A percentile compares a stretch with the other conserved stretches of the same genome.
phyloP scores from a whole-genome alignment of 1,140 invertebrate species.

The Venturia canescens region DNA sequence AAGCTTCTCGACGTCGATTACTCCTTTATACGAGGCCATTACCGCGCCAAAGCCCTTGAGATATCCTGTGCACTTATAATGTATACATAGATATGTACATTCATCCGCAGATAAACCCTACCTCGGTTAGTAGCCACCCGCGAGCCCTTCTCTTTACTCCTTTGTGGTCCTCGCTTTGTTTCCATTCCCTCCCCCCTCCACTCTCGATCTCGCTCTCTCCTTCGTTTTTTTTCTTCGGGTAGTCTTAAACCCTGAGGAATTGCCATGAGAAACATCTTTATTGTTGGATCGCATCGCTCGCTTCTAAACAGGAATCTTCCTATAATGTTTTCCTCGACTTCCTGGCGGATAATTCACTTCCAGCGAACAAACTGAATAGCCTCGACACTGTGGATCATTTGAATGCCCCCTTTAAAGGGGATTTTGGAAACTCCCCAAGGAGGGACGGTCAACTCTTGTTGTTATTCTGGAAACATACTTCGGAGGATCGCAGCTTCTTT shows the following conservation, averaged over 20 bases:
- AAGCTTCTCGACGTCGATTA: conserved; percentile 45
- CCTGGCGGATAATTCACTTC: neutral
- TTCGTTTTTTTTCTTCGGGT: neutral
- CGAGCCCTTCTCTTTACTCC: conserved; percentile 15
- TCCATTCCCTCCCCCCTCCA: neutral
- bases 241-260: conserved; percentile 34
- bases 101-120: neutral
- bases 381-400: neutral
- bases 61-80: neutral
- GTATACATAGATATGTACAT: conserved; percentile 8
- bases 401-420: too few species aligned
- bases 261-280: conserved; percentile 56
- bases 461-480: too few species aligned
- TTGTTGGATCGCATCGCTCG: conserved; percentile 47
- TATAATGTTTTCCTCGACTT: conserved; percentile 8
- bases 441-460: too few species aligned
- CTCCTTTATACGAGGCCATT: conserved; percentile 56
- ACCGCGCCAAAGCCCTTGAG: conserved; percentile 35
- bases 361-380: neutral
- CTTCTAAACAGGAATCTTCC: conserved; percentile 27
- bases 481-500: too few species aligned
- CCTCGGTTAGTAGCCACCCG: conserved; percentile 41
- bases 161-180: conserved; percentile 17
- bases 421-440: too few species aligned
- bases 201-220: neutral